A percentile compares a stretch with the other conserved stretches of the same genome.
Conservation (phyloP, 2,797 vertebrate genomes). For the Gambelia wislizenii region DNA sequence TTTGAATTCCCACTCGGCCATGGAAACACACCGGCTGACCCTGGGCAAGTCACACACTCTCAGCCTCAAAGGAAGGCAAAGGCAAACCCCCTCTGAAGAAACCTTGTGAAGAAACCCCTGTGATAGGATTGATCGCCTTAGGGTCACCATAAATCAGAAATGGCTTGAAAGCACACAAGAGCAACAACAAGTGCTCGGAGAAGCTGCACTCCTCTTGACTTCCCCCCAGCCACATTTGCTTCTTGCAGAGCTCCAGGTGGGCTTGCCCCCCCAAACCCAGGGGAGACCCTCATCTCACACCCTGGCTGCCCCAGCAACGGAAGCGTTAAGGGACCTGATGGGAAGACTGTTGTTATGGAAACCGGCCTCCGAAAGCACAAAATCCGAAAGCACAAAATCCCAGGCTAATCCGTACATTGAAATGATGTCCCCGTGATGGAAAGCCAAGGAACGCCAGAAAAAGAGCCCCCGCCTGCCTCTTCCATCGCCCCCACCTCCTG, state of each 20-base stretch:
- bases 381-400: not conserved
- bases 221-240: no score
- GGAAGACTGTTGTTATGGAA: constrained; percentile 27
- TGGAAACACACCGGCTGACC: no score
- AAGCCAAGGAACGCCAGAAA: not conserved
- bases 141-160: no score
- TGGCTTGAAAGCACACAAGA: no score
- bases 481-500: not conserved
- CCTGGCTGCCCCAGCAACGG: not conserved
- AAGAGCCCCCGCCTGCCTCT: no score
- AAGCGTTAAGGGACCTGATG: not conserved
- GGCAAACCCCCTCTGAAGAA: not conserved
- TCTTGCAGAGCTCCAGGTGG: not conserved
- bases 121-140: no score
- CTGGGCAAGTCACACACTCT: not conserved
- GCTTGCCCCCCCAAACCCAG: not conserved
- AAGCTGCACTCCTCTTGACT: no score
- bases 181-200: not conserved
- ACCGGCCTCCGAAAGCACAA: not conserved
- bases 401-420: not conserved
- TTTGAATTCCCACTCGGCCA: no score
- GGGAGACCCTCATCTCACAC: no score
- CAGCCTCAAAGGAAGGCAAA: no score
- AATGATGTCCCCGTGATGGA: not conserved
- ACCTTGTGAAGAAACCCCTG: no score